These are phyloP conservation scores for Halcyon smyrnensis DNA, from an alignment of 2,797 vertebrate species.

Conservation along the genomic window DNA sequence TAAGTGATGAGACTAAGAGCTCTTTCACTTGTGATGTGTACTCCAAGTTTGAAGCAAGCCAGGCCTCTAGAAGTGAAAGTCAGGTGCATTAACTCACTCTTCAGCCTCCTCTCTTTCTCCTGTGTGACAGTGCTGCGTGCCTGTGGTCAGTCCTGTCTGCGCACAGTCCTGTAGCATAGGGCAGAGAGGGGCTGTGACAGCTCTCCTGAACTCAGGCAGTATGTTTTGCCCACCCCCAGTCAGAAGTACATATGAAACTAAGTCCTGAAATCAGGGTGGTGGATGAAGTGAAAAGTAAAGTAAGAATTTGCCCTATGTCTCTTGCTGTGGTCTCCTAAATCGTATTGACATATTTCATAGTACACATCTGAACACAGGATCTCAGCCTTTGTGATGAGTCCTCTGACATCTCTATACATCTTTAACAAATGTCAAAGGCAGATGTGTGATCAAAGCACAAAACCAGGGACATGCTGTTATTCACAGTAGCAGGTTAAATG, in stretches of 20 bases:
- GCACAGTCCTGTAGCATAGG: fast-evolving
- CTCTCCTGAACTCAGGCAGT: neutral
- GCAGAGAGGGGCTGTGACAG: neutral
- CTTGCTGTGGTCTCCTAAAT: neutral
- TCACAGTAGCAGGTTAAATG: neutral
- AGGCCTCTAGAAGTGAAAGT: neutral
- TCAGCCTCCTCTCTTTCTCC: neutral
- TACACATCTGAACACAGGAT: neutral
- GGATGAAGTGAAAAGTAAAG: neutral
- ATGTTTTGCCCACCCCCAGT: neutral
- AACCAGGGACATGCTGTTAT: neutral
- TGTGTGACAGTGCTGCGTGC: fast-evolving
- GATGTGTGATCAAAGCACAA: neutral
- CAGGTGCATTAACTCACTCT: neutral
- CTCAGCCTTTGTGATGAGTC: neutral
- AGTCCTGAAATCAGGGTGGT: neutral
- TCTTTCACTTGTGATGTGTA: neutral
- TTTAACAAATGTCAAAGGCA: neutral
- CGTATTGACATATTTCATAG: neutral
- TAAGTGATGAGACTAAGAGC: neutral
- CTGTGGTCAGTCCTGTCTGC: fast-evolving
- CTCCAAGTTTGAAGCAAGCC: neutral
- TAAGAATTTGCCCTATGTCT: neutral
- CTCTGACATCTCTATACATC: neutral
- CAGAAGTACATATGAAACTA: neutral